Percentiles rank a stretch among this genome's conserved stretches.
Conservation (phyloP, 2,113 vertebrate genomes). For the Notiomystis cincta region DNA sequence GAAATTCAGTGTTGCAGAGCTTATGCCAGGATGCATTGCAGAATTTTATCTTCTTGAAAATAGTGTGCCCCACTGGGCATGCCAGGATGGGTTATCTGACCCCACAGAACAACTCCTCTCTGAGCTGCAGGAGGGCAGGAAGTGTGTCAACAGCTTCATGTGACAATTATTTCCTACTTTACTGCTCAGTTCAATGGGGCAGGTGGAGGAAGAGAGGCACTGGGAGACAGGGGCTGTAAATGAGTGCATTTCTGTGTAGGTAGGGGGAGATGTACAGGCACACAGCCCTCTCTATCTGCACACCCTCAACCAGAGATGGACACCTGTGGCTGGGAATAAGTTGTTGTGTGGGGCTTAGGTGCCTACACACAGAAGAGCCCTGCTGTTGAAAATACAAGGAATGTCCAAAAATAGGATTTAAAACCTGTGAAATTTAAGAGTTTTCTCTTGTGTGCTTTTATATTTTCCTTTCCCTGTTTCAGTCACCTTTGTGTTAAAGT, state of each 20-base stretch:
- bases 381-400: neutral
- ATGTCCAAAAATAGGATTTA: neutral
- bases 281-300: fast-evolving
- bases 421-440: neutral
- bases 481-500: neutral
- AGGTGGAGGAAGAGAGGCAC: neutral
- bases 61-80: neutral
- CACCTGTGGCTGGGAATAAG: neutral
- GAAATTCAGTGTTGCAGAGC: neutral
- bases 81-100: neutral
- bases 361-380: neutral
- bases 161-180: neutral
- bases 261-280: neutral
- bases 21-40: neutral
- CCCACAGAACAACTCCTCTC: neutral
- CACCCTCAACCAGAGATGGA: fast-evolving
- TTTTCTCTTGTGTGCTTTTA: neutral
- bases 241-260: fast-evolving
- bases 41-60: neutral
- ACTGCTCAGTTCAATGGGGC: neutral
- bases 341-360: neutral
- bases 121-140: neutral
- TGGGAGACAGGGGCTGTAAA: neutral
- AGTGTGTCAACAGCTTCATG: neutral
- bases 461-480: neutral